Evolutionary conservation across 2,888 invertebrate species (phyloP), one percentile per base, ranked within the genome.

Genomic region (Diadegma fenestrale): DNA sequence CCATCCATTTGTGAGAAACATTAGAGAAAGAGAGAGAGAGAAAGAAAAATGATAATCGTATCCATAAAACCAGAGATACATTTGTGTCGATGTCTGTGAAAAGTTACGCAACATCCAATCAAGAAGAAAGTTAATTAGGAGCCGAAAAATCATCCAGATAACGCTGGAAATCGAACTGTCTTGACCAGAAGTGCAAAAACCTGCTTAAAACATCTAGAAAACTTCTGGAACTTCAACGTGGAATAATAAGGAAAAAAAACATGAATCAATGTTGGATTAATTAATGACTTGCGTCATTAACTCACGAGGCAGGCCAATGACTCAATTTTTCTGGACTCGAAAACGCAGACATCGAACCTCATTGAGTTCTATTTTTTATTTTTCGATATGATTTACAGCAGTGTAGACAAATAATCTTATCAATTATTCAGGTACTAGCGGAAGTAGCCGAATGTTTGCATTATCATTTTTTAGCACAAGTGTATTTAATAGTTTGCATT

Each of bases 1-100:
- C 30, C 37, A 64, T 64, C 19, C n/a, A 63, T 37, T 37, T 64
- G n/a, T 19, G 37, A 64, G 37, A 64, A n/a, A n/a, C 37, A 37
- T 10, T 19, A 37, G 43, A 63, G 63, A 22, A 66, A 22, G 3
- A 30, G 33, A 63, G 33, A 30, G 12, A 26, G 63, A n/a, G 10
- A 37, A 26, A 58, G 14, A 26, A 58, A 14, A 26, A 58, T 12
- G 26, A 26, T 26, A 58, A 5, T 6, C 6, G 6, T 22, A 5
- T 5, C 4, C 4, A 12, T 26, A 58, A 58, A 26, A 14, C 1
- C 12, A 26, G 5, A 58, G 58, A 22, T 58, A 58, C 14, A 58
- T 58, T 58, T 26, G 12, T 14, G 2, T 58, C 14, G 4, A 58
- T 14, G 4, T 26, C 14, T 26, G 26, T 58, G 6, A 26, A n/a